phyloP scores from a whole-genome alignment of 2,888 invertebrate genomes.

The Apeira syringaria region DNA sequence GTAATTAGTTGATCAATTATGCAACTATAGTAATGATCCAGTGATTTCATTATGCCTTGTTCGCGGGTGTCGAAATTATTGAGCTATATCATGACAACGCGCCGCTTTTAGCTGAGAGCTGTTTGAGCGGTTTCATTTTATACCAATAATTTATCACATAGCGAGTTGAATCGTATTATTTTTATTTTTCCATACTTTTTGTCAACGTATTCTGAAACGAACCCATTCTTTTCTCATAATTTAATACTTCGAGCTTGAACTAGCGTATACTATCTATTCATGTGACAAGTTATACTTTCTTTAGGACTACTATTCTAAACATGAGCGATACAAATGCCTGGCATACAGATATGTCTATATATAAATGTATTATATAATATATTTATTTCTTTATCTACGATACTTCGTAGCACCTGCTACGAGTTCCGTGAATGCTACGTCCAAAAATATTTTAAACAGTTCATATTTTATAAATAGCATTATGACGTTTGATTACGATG shows the following conservation, averaged over 20 bases:
- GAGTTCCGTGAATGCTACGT: conserved; percentile 23
- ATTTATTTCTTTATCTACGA: conserved; percentile 4
- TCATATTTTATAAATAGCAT: too few relatives aligned
- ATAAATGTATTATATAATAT: background rate
- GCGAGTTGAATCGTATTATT: too few relatives aligned
- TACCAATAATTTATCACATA: conserved; percentile 3
- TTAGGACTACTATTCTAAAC: conserved; percentile 9
- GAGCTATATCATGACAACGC: conserved; percentile 11
- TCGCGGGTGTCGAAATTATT: conserved; percentile 13
- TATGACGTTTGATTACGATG: too few relatives aligned
- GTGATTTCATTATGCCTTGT: conserved; percentile 14
- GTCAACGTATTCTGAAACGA: too few relatives aligned
- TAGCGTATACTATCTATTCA: too few relatives aligned
- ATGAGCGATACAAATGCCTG: too few relatives aligned
- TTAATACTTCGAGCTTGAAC: too few relatives aligned
- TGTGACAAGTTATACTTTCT: too few relatives aligned
- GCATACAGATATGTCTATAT: background rate
- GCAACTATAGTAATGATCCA: conserved; percentile 38
- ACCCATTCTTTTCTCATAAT: too few relatives aligned
- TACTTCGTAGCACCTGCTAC: conserved; percentile 54
- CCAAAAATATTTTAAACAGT: conserved; percentile 23
- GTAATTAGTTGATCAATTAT: conserved; percentile 62
- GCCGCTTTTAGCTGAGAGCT: conserved; percentile 1
- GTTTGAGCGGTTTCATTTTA: conserved; percentile 8
- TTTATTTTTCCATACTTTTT: too few relatives aligned